Conservation (phyloP, 2,888 invertebrate genomes). For the Callosobruchus maculatus region DNA sequence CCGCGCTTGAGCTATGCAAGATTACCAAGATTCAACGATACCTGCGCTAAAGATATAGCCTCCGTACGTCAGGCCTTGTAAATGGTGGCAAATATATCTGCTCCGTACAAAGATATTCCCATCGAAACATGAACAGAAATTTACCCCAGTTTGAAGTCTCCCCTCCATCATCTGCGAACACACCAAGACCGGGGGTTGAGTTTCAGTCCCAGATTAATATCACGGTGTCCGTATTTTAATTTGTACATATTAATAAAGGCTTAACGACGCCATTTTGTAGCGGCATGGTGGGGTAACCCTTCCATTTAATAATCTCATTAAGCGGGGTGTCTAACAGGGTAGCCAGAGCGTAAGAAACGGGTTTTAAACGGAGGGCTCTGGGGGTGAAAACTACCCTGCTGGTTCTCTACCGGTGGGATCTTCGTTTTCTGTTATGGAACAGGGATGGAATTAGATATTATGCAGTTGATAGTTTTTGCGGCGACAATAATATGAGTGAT, state of each 20-base stretch:
- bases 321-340: constrained; percentile 47
- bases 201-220: constrained; percentile 20
- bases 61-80: no score
- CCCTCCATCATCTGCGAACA: neutral
- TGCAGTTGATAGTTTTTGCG: neutral
- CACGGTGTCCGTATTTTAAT: constrained; percentile 36
- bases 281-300: constrained; percentile 32
- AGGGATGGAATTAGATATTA: neutral
- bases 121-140: neutral
- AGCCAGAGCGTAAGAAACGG: constrained; percentile 46
- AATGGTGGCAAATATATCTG: no score
- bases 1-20: no score
- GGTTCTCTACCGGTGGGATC: constrained; percentile 24
- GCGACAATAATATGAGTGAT: no score
- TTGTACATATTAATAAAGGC: constrained; percentile 37
- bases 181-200: neutral
- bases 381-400: constrained; percentile 32
- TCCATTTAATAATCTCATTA: constrained; percentile 51
- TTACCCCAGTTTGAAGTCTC: neutral
- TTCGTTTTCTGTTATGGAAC: constrained; percentile 6
- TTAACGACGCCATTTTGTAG: constrained; percentile 46
- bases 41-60: no score
- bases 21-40: no score
- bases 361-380: constrained; percentile 27
- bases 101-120: neutral